These are phyloP conservation scores for Calosoma granatense DNA, from an alignment of 1,140 invertebrate species.

Conservation along the genomic window DNA sequence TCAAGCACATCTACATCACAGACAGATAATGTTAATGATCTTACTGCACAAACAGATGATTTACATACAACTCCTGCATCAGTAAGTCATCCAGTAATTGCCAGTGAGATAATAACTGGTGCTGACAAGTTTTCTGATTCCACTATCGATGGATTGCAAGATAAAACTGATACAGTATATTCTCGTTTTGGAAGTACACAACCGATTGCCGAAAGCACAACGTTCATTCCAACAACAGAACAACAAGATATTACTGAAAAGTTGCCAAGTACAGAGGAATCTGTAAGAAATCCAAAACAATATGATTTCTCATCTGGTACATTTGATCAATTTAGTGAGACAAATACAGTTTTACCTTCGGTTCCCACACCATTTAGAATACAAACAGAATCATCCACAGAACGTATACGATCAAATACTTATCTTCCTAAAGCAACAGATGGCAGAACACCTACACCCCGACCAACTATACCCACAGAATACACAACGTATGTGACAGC, in stretches of 20 bases:
- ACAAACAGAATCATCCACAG: constrained; percentile 11
- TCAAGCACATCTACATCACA: neutral
- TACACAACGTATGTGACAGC: constrained; percentile 5
- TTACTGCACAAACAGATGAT: neutral
- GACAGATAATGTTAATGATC: no score
- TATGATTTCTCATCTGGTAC: neutral
- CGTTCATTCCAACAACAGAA: neutral
- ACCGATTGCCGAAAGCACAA: no score
- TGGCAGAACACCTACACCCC: neutral
- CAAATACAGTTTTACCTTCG: neutral
- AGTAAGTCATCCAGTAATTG: neutral
- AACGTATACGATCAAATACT: neutral
- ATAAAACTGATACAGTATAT: neutral
- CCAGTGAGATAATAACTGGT: neutral
- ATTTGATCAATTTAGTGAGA: neutral
- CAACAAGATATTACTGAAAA: neutral
- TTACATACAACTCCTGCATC: constrained; percentile 1
- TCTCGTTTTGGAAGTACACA: no score
- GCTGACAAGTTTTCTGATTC: neutral
- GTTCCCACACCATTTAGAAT: neutral
- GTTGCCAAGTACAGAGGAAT: neutral
- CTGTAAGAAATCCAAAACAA: neutral
- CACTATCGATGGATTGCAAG: neutral
- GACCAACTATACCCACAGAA: neutral
- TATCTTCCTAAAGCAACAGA: constrained; percentile 12